Conservation (phyloP, 2,113 vertebrate species). For the Hucho hucho region DNA sequence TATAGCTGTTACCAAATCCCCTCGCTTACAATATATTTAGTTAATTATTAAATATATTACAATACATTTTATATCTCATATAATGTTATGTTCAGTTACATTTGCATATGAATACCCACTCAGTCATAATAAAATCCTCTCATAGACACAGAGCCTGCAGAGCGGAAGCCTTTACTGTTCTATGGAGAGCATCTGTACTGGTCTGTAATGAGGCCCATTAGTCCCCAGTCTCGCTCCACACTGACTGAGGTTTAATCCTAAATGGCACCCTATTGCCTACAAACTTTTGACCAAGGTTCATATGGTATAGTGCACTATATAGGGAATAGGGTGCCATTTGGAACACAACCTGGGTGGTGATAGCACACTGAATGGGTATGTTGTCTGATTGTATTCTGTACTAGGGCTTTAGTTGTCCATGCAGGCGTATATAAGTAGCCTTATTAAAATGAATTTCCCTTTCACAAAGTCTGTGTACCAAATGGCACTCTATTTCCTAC, state of each 20-base stretch:
- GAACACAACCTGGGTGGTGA: constrained; percentile 23
- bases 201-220: constrained; percentile 42
- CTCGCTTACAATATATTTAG: not conserved
- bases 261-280: too few relatives aligned
- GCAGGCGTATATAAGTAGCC: not conserved
- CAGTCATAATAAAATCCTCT: constrained; percentile 33
- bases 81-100: constrained; percentile 5
- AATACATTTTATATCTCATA: not conserved
- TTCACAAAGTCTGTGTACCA: not conserved
- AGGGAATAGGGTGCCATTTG: too few relatives aligned
- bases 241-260: not conserved
- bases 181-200: constrained; percentile 24
- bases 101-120: constrained; percentile 37
- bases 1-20: constrained; percentile 4
- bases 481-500: too few relatives aligned
- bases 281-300: too few relatives aligned
- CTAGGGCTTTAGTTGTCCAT: constrained; percentile 1
- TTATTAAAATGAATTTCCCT: too few relatives aligned
- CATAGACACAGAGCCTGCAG: constrained; percentile 19
- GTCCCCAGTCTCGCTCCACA: constrained; percentile 24
- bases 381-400: not conserved
- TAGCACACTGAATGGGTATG: constrained; percentile 24
- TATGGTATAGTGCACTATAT: too few relatives aligned
- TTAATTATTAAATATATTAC: not conserved
- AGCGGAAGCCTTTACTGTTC: constrained; percentile 6